Evolutionary conservation across 1,140 invertebrate species (phyloP).

Genomic region (Meloidogyne floridensis): DNA sequence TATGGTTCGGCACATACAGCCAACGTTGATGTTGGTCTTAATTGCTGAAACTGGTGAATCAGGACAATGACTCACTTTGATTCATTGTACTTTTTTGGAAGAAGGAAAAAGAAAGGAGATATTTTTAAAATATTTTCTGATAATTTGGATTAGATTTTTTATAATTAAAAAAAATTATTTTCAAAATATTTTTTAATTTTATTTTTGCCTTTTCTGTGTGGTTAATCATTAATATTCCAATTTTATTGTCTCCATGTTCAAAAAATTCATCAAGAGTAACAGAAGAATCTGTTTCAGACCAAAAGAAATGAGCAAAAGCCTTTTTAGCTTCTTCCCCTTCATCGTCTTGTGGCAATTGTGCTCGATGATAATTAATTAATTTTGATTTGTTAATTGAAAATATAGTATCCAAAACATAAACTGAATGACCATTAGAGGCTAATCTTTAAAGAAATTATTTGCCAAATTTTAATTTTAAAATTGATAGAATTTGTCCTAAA

Average conservation of each 20-base stretch:
- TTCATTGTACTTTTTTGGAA: no score
- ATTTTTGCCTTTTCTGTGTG: constrained; percentile 17
- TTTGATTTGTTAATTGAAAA: constrained; percentile 10
- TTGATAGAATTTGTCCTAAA: no score
- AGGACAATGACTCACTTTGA: no score
- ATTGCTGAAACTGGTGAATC: no score
- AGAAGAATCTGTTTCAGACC: constrained; percentile 28
- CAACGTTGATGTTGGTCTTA: no score
- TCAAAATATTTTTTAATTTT: neutral
- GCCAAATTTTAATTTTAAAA: neutral
- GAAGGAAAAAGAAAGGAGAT: no score
- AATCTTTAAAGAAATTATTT: constrained; percentile 7
- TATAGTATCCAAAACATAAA: constrained; percentile 25
- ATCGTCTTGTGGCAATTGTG: constrained; percentile 18
- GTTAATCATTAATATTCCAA: constrained; percentile 29
- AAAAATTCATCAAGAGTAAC: constrained; percentile 28
- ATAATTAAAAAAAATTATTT: neutral
- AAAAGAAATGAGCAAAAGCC: constrained; percentile 30
- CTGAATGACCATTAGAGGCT: constrained; percentile 18
- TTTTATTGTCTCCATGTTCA: constrained; percentile 8
- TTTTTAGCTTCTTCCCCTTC: neutral
- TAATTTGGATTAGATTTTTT: neutral
- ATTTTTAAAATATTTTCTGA: no score
- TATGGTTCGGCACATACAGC: no score
- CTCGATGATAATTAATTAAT: constrained; percentile 16